Base-by-base conservation (phyloP, 2,113 vertebrate species). In the Psittacula cyanocephala region DNA sequence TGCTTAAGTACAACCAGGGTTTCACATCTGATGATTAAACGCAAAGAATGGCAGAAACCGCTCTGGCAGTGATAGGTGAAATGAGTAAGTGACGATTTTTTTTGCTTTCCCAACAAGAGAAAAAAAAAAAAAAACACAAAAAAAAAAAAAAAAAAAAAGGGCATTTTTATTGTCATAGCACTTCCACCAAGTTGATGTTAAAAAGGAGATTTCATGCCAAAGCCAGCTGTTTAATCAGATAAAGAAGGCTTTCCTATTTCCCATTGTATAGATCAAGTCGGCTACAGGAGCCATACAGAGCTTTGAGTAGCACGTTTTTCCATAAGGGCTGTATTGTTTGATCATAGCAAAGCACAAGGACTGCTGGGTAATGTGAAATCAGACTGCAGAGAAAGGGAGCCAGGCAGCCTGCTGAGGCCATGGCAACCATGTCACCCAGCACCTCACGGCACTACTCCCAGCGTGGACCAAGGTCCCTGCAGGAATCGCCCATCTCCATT, bases 291-390 rank as follows among this genome's bases (percentile, higher is more conserved):
- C 83, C 92, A 97, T 95, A 92, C 88, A 93, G 93, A 94, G 96
- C 95, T 97, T 96, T 96, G 93, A 97, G 94, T 33, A 95, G 92
- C 89, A 92, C 89, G 79, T 95, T 96, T 89, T 93, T 97, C 94
- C 15, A 1, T 41, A 60, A 86, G 83, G 86, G 93, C 77, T 93
- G 43, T 93, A 95, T 92, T 86, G 47, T 96, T 95, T 97, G 95
- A 97, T 97, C 96, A 96, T 86, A 49, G 95, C 86, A 78, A 68
- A 92, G 91, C 86, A 84, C 57, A n/a, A 64, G 77, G 95, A 78
- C 91, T 93, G 95, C 88, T 95, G 94, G 96, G 96, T 91, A 95
- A 96, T 91, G 77, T 91, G 95, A 92, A 97, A 97, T 88, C 86
- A 68, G 86, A 93, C 86, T 62, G 83, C 81, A 89, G 91, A 74